Percentiles rank a stretch among this genome's conserved stretches.
Evolutionary conservation across 2,888 invertebrate genomes (phyloP).

Genomic region (Boloria euphrosyne): DNA sequence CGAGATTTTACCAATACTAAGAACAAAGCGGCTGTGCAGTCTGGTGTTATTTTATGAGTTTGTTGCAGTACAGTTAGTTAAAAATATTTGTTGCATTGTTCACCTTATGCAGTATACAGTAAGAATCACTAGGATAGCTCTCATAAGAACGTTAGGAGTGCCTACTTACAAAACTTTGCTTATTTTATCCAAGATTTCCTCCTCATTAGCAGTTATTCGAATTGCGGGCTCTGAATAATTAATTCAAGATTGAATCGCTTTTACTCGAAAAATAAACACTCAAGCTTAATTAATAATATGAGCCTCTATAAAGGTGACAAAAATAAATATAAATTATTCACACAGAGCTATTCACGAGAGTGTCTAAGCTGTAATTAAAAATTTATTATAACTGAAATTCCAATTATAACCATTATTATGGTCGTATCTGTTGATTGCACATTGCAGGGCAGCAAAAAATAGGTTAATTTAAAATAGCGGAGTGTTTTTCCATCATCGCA

Average conservation of each 20-base stretch:
- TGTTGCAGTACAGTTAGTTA: slow-evolving; percentile 24
- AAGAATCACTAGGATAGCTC: slow-evolving; percentile 18
- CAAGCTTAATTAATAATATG: background rate
- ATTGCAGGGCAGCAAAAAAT: slow-evolving; percentile 35
- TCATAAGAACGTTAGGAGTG: slow-evolving; percentile 23
- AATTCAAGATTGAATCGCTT: slow-evolving; percentile 11
- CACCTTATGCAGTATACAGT: slow-evolving; percentile 24
- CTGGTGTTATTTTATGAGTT: slow-evolving; percentile 41
- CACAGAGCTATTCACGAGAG: slow-evolving; percentile 11
- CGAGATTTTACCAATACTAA: slow-evolving; percentile 72
- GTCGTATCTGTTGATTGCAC: slow-evolving; percentile 31
- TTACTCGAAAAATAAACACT: slow-evolving; percentile 13
- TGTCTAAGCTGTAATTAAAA: slow-evolving; percentile 18
- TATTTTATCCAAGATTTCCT: slow-evolving; percentile 28
- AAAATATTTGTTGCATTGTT: slow-evolving; percentile 29
- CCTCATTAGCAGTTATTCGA: slow-evolving; percentile 33
- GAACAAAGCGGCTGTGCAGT: slow-evolving; percentile 53
- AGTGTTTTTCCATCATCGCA: slow-evolving; percentile 37
- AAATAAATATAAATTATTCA: slow-evolving; percentile 4
- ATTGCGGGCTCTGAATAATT: slow-evolving; percentile 19
- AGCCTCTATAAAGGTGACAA: slow-evolving; percentile 1
- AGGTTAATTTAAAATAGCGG: slow-evolving; percentile 32
- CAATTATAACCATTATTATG: slow-evolving; percentile 25
- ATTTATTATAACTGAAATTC: slow-evolving; percentile 17
- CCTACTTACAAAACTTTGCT: slow-evolving; percentile 26